A percentile compares a stretch with the other conserved stretches of the same genome.
These are phyloP conservation scores for Monarcha castaneiventris DNA, from an alignment of 2,113 vertebrate genomes.

Conservation along the genomic window DNA sequence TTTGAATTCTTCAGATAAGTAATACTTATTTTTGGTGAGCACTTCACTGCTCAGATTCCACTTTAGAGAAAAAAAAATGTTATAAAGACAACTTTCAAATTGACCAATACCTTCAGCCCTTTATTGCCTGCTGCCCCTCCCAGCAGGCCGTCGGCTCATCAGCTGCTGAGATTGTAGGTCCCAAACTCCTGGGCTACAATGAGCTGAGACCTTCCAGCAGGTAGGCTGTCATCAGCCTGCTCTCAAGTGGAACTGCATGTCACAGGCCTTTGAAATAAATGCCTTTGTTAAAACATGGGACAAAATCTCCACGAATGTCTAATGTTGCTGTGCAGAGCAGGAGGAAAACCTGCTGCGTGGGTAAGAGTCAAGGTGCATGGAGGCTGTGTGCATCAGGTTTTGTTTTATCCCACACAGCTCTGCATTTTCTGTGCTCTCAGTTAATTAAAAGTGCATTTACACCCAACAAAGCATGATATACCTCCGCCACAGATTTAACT, in stretches of 20 bases:
- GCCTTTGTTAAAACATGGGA: background rate
- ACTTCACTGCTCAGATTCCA: background rate
- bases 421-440: background rate
- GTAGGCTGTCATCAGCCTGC: background rate
- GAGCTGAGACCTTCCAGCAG: background rate
- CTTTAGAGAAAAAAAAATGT: background rate
- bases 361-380: background rate
- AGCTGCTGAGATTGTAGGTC: background rate
- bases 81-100: background rate
- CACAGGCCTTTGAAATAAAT: background rate
- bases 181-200: background rate
- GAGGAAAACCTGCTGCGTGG: background rate
- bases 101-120: background rate
- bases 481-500: background rate
- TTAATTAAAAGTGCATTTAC: background rate
- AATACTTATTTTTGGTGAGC: background rate
- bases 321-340: background rate
- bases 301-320: background rate
- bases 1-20: slow-evolving; percentile 1
- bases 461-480: background rate
- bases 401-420: background rate
- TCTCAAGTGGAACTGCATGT: background rate
- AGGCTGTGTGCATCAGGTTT: background rate
- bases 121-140: background rate
- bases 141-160: background rate